These are phyloP conservation scores for Sinohyriopsis cumingii DNA, from an alignment of 2,888 invertebrate species.

Conservation along the genomic window DNA sequence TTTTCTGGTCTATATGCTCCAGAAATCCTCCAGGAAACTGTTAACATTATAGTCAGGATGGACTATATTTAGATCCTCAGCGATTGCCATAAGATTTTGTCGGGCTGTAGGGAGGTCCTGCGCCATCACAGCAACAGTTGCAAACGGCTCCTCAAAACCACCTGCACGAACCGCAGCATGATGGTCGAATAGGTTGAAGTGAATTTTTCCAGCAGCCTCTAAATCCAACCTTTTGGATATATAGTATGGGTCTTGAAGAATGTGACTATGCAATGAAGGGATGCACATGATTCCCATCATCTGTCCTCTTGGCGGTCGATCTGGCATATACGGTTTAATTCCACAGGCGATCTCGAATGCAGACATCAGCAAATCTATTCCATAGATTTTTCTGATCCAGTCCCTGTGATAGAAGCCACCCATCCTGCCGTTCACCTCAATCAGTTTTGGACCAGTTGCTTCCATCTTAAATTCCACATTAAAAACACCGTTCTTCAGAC, in stretches of 20 bases:
- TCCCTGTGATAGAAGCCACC: slow-evolving; percentile 20
- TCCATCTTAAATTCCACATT: slow-evolving; percentile 26
- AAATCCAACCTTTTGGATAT: too few relatives aligned
- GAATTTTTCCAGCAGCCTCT: too few relatives aligned
- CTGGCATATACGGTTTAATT: background rate
- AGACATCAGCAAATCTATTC: slow-evolving; percentile 12
- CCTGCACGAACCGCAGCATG: too few relatives aligned
- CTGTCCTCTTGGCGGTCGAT: background rate
- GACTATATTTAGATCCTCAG: too few relatives aligned
- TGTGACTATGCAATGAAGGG: background rate
- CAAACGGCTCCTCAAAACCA: too few relatives aligned
- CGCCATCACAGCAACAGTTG: too few relatives aligned
- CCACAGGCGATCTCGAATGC: background rate
- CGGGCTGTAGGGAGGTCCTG: too few relatives aligned
- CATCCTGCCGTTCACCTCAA: slow-evolving; percentile 28
- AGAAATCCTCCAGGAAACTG: too few relatives aligned
- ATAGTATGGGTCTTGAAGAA: background rate
- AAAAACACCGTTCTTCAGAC: slow-evolving; percentile 20
- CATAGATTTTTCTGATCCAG: slow-evolving; percentile 17
- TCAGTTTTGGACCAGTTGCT: slow-evolving; percentile 18
- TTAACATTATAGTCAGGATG: too few relatives aligned
- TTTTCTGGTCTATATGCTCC: too few relatives aligned
- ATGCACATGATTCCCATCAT: slow-evolving; percentile 2
- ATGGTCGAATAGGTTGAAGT: too few relatives aligned
- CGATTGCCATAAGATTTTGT: too few relatives aligned